phyloP scores from a whole-genome alignment of 2,113 vertebrate species.

The Scophthalmus maximus region DNA sequence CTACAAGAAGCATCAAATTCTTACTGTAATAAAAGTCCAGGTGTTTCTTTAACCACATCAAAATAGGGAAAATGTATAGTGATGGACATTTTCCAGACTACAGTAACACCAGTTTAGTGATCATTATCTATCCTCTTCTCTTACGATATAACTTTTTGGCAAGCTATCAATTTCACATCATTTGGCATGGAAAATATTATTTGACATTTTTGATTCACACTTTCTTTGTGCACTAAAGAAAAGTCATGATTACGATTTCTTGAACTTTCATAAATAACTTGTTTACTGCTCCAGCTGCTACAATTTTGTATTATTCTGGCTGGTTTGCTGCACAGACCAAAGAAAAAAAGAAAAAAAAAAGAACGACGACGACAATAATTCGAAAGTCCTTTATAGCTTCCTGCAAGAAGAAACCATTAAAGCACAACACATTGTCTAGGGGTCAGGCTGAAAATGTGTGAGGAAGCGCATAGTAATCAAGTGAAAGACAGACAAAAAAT shows the following conservation, averaged over 20 bases:
- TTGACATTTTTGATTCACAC: too few species aligned
- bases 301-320: slow-evolving; percentile 15
- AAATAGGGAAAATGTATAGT: background rate
- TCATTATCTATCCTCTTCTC: background rate
- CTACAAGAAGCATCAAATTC: too few species aligned
- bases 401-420: slow-evolving; percentile 78
- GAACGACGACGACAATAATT: slow-evolving; percentile 56
- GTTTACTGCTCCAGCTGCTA: background rate
- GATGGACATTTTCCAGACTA: background rate
- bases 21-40: background rate
- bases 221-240: background rate
- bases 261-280: background rate
- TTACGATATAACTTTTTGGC: too few species aligned
- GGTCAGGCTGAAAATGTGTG: slow-evolving; percentile 72
- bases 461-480: slow-evolving; percentile 83
- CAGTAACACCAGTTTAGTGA: background rate
- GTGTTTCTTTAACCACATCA: background rate
- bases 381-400: slow-evolving; percentile 82
- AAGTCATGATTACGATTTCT: background rate
- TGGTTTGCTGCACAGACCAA: slow-evolving; percentile 18
- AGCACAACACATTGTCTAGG: slow-evolving; percentile 72
- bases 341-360: slow-evolving; percentile 4
- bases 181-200: background rate
- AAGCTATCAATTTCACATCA: background rate
- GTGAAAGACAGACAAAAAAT: slow-evolving; percentile 71